Evolutionary conservation across 2,797 vertebrate species (phyloP).

Genomic region (Iguana delicatissima): DNA sequence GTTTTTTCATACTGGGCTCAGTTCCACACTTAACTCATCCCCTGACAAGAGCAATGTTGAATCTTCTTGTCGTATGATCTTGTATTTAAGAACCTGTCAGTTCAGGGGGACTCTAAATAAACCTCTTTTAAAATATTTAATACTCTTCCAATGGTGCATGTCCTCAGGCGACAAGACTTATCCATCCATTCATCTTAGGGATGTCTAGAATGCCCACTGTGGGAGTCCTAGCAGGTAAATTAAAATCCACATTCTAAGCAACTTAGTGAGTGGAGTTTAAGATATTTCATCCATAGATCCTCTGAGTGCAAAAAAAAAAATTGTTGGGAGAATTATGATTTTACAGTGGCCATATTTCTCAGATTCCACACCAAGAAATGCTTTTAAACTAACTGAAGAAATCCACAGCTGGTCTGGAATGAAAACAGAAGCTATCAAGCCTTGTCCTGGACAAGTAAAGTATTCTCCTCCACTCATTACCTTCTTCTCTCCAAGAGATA

Average conservation of each 20-base stretch:
- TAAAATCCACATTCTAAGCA: constrained; percentile 57
- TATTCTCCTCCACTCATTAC: background rate
- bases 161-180: constrained; percentile 72
- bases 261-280: constrained; percentile 54
- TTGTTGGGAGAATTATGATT: constrained; percentile 2
- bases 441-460: background rate
- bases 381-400: background rate
- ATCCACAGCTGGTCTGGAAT: background rate
- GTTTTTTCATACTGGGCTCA: constrained; percentile 75
- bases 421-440: background rate
- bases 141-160: constrained; percentile 71
- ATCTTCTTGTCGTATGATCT: constrained; percentile 79
- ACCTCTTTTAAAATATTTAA: constrained; percentile 82
- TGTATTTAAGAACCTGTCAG: constrained; percentile 81
- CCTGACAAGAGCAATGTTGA: constrained; percentile 79
- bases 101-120: constrained; percentile 80
- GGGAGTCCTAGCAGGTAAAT: constrained; percentile 52
- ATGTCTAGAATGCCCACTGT: constrained; percentile 53
- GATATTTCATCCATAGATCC: constrained; percentile 48
- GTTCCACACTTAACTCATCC: constrained; percentile 69
- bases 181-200: constrained; percentile 62
- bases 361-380: background rate
- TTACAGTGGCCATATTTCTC: constrained; percentile 8
- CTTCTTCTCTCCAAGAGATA: background rate
- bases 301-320: constrained; percentile 25